phyloP scores from a whole-genome alignment of 2,113 vertebrate genomes.

The Mellivora capensis region DNA sequence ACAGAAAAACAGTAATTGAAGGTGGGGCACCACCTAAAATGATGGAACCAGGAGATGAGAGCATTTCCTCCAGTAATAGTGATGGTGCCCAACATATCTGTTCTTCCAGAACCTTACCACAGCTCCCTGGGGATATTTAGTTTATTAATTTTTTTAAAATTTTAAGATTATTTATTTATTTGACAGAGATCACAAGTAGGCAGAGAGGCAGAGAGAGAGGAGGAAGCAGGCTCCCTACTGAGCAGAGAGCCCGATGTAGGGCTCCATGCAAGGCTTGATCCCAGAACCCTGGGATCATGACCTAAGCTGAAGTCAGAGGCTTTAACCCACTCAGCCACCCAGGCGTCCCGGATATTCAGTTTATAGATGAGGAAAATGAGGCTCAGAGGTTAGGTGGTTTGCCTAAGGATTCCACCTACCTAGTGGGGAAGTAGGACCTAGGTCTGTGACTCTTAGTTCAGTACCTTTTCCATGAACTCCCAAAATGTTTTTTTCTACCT shows the following conservation, averaged over 20 bases:
- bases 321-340: too few species aligned
- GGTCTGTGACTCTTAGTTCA: neutral
- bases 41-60: neutral
- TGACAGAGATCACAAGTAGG: too few species aligned
- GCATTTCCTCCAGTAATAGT: neutral
- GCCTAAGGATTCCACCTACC: neutral
- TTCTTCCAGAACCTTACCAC: neutral
- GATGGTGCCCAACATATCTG: neutral
- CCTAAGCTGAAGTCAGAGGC: too few species aligned
- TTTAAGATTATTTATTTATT: too few species aligned
- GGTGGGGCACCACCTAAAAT: neutral
- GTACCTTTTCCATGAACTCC: neutral
- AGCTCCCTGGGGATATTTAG: neutral
- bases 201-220: too few species aligned
- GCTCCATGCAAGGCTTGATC: too few species aligned
- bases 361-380: neutral
- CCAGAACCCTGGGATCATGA: too few species aligned
- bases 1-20: neutral
- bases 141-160: neutral
- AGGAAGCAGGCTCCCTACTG: too few species aligned
- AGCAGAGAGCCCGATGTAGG: too few species aligned
- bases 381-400: neutral
- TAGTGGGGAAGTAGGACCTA: neutral
- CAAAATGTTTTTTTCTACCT: neutral
- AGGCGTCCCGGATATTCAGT: neutral